A percentile compares a stretch with the other conserved stretches of the same genome.
These are phyloP conservation scores for Struthidea cinerea DNA, from an alignment of 2,113 vertebrate species.

Conservation along the genomic window DNA sequence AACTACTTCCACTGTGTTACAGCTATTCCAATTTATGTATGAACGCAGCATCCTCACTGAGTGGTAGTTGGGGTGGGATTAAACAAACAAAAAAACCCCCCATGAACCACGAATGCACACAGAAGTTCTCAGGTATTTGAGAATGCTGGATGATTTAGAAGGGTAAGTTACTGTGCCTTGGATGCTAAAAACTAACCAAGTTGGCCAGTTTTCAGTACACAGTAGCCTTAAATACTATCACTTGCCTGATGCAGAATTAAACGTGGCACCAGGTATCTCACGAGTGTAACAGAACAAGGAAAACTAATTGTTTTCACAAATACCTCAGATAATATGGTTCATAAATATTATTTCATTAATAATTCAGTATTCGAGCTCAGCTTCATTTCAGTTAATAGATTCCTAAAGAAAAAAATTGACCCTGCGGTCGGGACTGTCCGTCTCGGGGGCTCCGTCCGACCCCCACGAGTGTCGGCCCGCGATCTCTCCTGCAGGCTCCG, in stretches of 20 bases:
- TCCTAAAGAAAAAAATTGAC: background rate
- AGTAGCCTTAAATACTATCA: background rate
- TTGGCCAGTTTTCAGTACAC: background rate
- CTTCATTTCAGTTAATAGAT: background rate
- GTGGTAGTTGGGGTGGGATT: fast-evolving
- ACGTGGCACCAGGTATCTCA: background rate
- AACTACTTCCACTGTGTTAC: background rate
- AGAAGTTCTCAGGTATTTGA: background rate
- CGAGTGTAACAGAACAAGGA: background rate
- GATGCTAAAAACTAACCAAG: background rate
- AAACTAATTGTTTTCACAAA: background rate
- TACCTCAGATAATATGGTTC: background rate
- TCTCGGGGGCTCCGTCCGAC: too few species aligned
- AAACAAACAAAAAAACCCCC: fast-evolving
- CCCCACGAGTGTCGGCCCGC: too few species aligned
- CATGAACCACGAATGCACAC: fast-evolving
- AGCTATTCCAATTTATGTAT: background rate
- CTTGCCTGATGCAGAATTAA: background rate
- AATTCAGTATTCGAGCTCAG: background rate
- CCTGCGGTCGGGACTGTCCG: too few species aligned
- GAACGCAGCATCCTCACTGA: background rate
- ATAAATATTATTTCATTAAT: background rate
- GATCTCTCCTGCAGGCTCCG: too few species aligned
- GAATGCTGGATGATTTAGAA: background rate
- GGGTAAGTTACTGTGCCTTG: background rate